Percentiles rank a stretch among this genome's conserved stretches.
Evolutionary conservation across 1,140 invertebrate species (phyloP).

Genomic region (Drosophila pandora): DNA sequence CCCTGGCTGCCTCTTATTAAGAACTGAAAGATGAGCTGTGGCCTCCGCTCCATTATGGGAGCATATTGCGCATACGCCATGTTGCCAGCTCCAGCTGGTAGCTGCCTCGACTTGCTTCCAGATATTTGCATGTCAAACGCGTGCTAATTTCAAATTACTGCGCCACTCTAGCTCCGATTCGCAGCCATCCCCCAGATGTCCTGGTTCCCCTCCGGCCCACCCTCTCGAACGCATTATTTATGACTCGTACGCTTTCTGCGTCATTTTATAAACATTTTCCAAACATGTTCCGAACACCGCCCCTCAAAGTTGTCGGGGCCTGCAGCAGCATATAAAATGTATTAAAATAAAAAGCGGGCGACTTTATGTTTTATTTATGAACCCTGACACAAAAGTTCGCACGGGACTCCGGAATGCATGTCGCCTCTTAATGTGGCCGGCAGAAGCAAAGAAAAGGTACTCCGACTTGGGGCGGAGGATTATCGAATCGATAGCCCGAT

Average conservation of each 20-base stretch:
- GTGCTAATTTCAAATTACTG: slow-evolving; percentile 77
- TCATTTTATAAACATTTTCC: slow-evolving; percentile 82
- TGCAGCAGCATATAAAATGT: slow-evolving; percentile 56
- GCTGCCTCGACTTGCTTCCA: slow-evolving; percentile 33
- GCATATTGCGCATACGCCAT: slow-evolving; percentile 39
- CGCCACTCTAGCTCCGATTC: slow-evolving; percentile 50
- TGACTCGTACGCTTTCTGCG: slow-evolving; percentile 78
- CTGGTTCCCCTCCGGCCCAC: not conserved
- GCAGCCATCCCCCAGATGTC: not conserved
- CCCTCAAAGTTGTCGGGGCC: slow-evolving; percentile 26
- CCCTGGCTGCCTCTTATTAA: not conserved
- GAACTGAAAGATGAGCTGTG: not conserved
- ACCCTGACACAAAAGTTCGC: slow-evolving; percentile 49
- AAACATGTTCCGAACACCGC: slow-evolving; percentile 57
- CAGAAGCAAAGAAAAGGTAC: not conserved
- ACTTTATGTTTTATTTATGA: slow-evolving; percentile 81
- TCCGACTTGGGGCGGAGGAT: not conserved
- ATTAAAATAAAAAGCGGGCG: slow-evolving; percentile 47
- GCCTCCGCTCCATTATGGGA: not conserved
- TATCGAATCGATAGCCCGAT: slow-evolving; percentile 16
- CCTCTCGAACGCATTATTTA: slow-evolving; percentile 72
- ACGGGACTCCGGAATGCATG: slow-evolving; percentile 32
- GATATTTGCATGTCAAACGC: slow-evolving; percentile 78
- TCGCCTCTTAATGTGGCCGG: slow-evolving; percentile 10
- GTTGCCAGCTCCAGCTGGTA: slow-evolving; percentile 26